Percentiles rank a stretch among this genome's conserved stretches.
These are phyloP conservation scores for Teleiodes luculella DNA, from an alignment of 2,888 invertebrate genomes.

Conservation along the genomic window DNA sequence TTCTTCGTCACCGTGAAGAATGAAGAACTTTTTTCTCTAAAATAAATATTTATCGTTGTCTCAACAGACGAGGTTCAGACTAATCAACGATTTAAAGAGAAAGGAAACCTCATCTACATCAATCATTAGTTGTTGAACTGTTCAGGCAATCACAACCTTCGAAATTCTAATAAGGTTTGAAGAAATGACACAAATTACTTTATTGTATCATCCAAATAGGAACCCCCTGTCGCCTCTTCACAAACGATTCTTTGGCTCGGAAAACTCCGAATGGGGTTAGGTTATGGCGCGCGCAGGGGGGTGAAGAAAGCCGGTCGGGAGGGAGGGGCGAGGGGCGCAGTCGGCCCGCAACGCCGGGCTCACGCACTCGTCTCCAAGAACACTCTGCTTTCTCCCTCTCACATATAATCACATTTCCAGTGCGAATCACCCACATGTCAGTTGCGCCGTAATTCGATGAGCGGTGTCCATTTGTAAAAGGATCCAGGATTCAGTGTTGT, in stretches of 20 bases:
- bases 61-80: too few species aligned
- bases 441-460: neutral
- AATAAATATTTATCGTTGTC: too few species aligned
- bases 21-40: too few species aligned
- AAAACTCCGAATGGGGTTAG: conserved; percentile 42
- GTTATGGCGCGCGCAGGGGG: conserved; percentile 43
- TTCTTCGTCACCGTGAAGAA: too few species aligned
- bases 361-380: conserved; percentile 34
- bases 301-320: conserved; percentile 12
- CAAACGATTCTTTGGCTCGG: conserved; percentile 39
- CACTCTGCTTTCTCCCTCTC: conserved; percentile 20
- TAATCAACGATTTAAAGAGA: too few species aligned
- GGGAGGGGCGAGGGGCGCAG: conserved; percentile 43
- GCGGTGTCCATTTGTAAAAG: conserved; percentile 1
- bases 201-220: conserved; percentile 12
- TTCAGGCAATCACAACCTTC: too few species aligned
- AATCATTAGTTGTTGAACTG: too few species aligned
- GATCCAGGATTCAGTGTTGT: conserved; percentile 11
- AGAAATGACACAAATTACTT: neutral
- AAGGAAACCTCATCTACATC: too few species aligned
- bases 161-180: too few species aligned
- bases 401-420: neutral
- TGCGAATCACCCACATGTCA: neutral
- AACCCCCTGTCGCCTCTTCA: conserved; percentile 31
- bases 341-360: conserved; percentile 45